A percentile compares a stretch with the other conserved stretches of the same genome.
These are phyloP conservation scores for Mobula hypostoma DNA, from an alignment of 2,113 vertebrate species.

Conservation along the genomic window DNA sequence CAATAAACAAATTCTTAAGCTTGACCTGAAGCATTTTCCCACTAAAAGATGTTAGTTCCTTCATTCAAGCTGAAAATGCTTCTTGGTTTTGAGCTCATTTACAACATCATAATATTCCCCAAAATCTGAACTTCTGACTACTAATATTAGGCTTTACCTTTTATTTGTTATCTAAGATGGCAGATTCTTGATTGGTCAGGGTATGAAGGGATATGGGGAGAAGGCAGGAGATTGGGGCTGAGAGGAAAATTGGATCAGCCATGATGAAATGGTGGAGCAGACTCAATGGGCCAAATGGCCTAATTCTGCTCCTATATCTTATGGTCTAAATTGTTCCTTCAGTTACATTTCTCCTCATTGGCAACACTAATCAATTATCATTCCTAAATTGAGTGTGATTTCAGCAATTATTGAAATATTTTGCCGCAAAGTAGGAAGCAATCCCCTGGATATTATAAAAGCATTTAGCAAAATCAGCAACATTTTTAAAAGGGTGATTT, in stretches of 20 bases:
- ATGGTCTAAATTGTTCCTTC: not conserved
- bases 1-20: conserved; percentile 16
- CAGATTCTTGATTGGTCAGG: too few relatives aligned
- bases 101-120: not conserved
- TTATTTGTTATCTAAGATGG: not conserved
- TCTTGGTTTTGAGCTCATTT: conserved; percentile 25
- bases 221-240: too few relatives aligned
- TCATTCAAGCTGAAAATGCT: conserved; percentile 8
- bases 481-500: not conserved
- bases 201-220: too few relatives aligned
- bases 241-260: too few relatives aligned
- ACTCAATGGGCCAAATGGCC: too few relatives aligned
- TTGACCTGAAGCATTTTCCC: conserved; percentile 19
- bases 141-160: not conserved
- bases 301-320: too few relatives aligned
- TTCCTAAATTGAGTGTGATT: not conserved
- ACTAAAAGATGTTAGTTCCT: not conserved
- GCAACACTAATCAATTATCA: not conserved
- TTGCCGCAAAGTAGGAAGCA: not conserved
- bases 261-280: too few relatives aligned
- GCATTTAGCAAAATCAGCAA: too few relatives aligned
- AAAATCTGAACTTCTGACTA: not conserved
- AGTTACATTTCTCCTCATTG: not conserved
- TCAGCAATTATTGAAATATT: not conserved
- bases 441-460: not conserved